These are phyloP conservation scores for Oryzias curvinotus DNA, from an alignment of 2,113 vertebrate species.

Conservation along the genomic window DNA sequence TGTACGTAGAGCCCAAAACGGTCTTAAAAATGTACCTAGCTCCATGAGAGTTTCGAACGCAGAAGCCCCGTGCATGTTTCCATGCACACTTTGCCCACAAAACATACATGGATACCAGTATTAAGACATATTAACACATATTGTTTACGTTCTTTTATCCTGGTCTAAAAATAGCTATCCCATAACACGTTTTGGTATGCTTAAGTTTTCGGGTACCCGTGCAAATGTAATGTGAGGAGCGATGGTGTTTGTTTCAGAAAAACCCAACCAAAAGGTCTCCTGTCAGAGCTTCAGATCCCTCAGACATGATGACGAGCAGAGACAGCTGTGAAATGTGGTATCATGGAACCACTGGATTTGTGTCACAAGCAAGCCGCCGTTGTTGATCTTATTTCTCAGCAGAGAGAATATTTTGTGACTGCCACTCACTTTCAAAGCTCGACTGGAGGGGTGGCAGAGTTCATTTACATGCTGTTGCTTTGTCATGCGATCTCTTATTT, in stretches of 20 bases:
- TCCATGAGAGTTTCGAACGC: no score
- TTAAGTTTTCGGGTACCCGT: conserved; percentile 24
- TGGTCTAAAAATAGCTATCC: neutral
- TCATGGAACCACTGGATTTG: conserved; percentile 15
- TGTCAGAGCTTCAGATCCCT: conserved; percentile 17
- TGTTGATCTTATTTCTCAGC: conserved; percentile 21
- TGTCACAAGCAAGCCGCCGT: conserved; percentile 33
- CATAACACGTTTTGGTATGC: conserved; percentile 6
- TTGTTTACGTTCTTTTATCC: conserved; percentile 11
- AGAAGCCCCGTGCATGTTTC: no score
- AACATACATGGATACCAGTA: conserved; percentile 12
- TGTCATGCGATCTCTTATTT: neutral
- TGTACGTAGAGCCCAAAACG: no score
- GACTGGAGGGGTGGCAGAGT: conserved; percentile 1
- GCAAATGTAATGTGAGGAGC: conserved; percentile 17
- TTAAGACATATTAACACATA: conserved; percentile 19
- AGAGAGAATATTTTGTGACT: neutral
- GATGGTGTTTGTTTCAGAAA: conserved; percentile 13
- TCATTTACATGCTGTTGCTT: conserved; percentile 10
- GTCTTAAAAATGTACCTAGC: no score
- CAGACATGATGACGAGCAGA: conserved; percentile 22
- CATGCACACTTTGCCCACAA: conserved; percentile 4
- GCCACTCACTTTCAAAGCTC: conserved; percentile 5
- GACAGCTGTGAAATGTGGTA: conserved; percentile 31
- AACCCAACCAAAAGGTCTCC: conserved; percentile 10